These are phyloP conservation scores for Trematocara zebra DNA, from an alignment of 2,113 vertebrate genomes.

Conservation along the genomic window DNA sequence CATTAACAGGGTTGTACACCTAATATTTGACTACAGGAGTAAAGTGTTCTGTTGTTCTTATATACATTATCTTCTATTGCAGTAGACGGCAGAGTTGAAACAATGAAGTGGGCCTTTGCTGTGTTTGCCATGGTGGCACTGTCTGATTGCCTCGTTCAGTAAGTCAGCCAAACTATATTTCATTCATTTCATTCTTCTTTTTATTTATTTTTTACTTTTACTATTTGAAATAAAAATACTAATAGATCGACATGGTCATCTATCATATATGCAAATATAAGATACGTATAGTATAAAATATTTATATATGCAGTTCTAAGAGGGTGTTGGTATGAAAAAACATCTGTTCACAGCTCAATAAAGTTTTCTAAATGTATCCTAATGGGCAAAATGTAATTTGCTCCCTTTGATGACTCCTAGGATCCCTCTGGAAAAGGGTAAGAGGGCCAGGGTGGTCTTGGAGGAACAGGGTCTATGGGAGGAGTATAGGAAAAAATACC, in stretches of 20 bases:
- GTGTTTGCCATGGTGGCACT: conserved; percentile 47
- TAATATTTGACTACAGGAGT: background rate
- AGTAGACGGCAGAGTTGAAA: background rate
- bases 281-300: background rate
- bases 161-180: background rate
- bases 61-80: background rate
- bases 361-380: background rate
- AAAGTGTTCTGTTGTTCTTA: background rate
- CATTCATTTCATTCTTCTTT: background rate
- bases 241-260: background rate
- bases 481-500: conserved; percentile 20
- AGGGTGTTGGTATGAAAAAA: background rate
- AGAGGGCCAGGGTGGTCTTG: conserved; percentile 46
- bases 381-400: background rate
- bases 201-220: background rate
- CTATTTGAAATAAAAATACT: background rate
- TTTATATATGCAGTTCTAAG: background rate
- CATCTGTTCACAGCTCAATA: background rate
- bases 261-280: background rate
- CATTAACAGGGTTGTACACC: background rate
- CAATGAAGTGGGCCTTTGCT: conserved; percentile 42
- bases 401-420: background rate
- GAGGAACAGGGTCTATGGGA: conserved; percentile 54
- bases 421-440: conserved; percentile 49
- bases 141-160: conserved; percentile 45